Evolutionary conservation across 2,888 invertebrate genomes (phyloP), one percentile per base, ranked within the genome.

Genomic region (Parnassius smintheus): DNA sequence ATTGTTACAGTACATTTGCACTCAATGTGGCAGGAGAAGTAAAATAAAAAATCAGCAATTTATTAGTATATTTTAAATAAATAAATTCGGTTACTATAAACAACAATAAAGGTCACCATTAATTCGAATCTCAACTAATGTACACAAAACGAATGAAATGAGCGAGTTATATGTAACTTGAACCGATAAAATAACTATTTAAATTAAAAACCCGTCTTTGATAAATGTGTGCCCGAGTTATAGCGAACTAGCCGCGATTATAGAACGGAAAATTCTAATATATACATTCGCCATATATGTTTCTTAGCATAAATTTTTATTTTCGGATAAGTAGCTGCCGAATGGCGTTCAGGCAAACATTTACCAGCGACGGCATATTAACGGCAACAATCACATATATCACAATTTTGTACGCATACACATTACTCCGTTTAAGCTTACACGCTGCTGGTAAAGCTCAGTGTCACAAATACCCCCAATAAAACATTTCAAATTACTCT

Each of bases 101-200:
- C 82, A 68, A 86, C 83, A 86, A 82, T 81, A 88, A 89, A 91
- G 91, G 90, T 85, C 91, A 91, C 90, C 81, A 88, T 88, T 88
- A 72, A 71, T 56, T 60, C 70, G 66, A 65, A 67, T 67, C 63
- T 66, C 56, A n/a, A 56, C 9, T 48, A 48, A 57, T 69, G 56
- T 59, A 64, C 67, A 66, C 60, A 63, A 64, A 57, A 67, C 51
- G 62, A 61, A 65, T 65, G 65, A 70, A 65, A 50, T 50, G 68
- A 66, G 67, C 58, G 62, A 66, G 56, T 65, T 55, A 67, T 53
- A 54, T 55, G 66, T 56, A 54, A 71, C 59, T 68, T 65, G 69
- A 66, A 62, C 58, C 46, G 58, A 63, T 56, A 52, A 65, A 63
- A 56, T 55, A 41, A 56, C 9, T 57, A 56, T 61, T 46, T 46